Base-by-base conservation (phyloP, 2,113 vertebrate genomes). In the Osmerus eperlanus region DNA sequence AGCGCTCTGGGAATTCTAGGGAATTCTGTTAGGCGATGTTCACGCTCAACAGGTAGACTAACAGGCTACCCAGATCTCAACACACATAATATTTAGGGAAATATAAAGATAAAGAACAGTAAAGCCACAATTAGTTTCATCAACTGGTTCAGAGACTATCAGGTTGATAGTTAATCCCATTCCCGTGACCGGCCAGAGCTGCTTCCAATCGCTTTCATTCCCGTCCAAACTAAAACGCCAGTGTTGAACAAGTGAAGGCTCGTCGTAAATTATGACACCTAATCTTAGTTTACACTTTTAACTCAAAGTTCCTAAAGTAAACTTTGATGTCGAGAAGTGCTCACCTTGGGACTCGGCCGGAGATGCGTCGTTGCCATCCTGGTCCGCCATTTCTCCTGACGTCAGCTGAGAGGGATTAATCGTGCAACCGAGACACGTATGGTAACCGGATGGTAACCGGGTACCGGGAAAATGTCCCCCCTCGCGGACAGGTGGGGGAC, bases 311-410 rank as follows among this genome's bases (percentile, higher is more conserved):
- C 16, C 25, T 1, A 4, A 29, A 71, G 52, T 72, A 4, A 76
- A 80, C 25, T 83, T 83, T 67, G 14, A 5, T 3, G 28, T 23
- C 25, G 18, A 71, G 18, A 32, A 19, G 23, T 73, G 78, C 90
- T 93, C 87, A 93, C 92, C 91, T 90, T 90, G 90, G 85, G 89
- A 89, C 80, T 83, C 85, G 23, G 86, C 78, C 80, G 83, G 83
- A 86, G 86, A 88, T 83, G 85, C 85, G 87, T 86, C 89, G 81
- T 86, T 85, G 81, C 86, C 88, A 77, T 89, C 90, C 89, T 75
- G 89, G 77, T 92, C 92, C 90, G 92, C 92, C 92, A 93, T 93
- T 88, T 89, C 91, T 89, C 81, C 84, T 91, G 89, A 91, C 92
- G 92, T 93, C 90, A 91, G 76, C 74, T 72, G 85, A 83, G 70